Evolutionary conservation across 2,797 vertebrate species (phyloP).

Genomic region (Silurus aristotelis): DNA sequence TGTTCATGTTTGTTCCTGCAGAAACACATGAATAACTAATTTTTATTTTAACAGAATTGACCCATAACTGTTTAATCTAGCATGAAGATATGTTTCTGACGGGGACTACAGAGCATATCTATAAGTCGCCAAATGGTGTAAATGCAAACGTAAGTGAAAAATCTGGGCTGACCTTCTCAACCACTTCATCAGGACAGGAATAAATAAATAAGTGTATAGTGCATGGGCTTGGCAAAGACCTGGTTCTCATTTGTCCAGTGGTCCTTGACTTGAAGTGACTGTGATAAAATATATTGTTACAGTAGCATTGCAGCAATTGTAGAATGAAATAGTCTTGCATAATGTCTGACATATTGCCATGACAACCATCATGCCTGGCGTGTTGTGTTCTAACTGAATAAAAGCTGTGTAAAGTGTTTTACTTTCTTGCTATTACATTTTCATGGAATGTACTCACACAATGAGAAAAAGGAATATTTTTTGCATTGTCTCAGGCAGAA

Average conservation of each 20-base stretch:
- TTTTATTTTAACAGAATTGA: too few species aligned
- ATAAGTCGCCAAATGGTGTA: too few species aligned
- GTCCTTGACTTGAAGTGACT: not conserved
- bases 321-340: not conserved
- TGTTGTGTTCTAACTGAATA: not conserved
- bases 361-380: not conserved
- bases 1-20: too few species aligned
- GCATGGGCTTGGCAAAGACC: not conserved
- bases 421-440: not conserved
- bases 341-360: not conserved
- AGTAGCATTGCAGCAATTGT: not conserved
- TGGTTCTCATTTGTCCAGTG: not conserved
- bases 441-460: not conserved
- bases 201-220: not conserved
- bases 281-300: not conserved
- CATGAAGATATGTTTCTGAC: too few species aligned
- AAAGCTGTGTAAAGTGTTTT: not conserved
- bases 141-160: not conserved
- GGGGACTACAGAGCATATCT: too few species aligned
- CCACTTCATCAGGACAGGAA: not conserved
- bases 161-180: not conserved
- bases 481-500: not conserved
- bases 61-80: too few species aligned
- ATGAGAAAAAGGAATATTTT: not conserved
- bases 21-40: too few species aligned